phyloP scores from a whole-genome alignment of 2,113 vertebrate species.

The Psittacara wagleri region DNA sequence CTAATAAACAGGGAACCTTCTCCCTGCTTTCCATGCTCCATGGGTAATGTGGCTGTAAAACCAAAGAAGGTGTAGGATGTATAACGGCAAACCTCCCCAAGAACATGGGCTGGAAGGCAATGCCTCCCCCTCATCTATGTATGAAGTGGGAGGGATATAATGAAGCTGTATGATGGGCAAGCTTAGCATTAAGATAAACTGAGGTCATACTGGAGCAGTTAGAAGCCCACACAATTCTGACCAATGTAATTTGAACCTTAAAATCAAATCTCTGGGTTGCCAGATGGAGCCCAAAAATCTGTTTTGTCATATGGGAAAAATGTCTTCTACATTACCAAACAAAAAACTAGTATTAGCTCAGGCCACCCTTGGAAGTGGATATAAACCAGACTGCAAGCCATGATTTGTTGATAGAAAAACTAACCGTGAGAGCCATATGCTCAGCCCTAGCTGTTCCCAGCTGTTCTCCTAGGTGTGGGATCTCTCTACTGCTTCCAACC shows the following conservation, averaged over 20 bases:
- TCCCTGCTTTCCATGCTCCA: fast-evolving
- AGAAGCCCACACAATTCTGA: background rate
- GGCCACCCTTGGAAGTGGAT: background rate
- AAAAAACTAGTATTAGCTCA: background rate
- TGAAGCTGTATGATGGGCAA: background rate
- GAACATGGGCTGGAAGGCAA: background rate
- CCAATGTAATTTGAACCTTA: background rate
- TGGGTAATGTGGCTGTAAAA: background rate
- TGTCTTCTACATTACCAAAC: background rate
- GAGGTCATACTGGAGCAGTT: background rate
- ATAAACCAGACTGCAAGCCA: background rate
- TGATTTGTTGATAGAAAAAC: background rate
- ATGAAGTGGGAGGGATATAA: background rate
- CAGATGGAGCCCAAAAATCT: conserved; percentile 22
- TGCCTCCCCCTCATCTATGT: background rate
- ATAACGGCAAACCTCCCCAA: background rate
- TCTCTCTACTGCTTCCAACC: background rate
- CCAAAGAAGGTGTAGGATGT: fast-evolving
- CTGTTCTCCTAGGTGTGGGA: background rate
- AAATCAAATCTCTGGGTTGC: background rate
- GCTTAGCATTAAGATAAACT: background rate
- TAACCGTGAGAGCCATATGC: background rate
- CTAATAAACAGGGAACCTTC: background rate
- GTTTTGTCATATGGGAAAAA: conserved; percentile 34
- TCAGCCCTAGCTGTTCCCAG: background rate